Evolutionary conservation across 2,797 vertebrate species (phyloP), one percentile per base, ranked within the genome.

Genomic region (Gobio occitaniae): DNA sequence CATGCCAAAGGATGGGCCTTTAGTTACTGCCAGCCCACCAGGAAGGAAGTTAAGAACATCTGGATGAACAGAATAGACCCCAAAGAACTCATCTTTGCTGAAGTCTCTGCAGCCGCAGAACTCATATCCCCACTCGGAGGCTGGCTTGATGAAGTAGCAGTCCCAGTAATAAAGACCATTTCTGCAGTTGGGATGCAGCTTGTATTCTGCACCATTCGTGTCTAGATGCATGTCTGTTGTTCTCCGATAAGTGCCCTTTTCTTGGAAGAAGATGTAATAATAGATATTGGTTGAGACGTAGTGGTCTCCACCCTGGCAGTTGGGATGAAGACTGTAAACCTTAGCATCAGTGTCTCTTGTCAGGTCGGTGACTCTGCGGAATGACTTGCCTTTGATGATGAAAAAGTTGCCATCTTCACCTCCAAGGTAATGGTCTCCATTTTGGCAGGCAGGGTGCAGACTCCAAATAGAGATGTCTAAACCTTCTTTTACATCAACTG

Each of bases 391-490:
- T 1, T 32, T 32, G 32, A 32, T 32, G 32, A 32, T 32, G 32
- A 32, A 32, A 32, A 32, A 32, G 32, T 1, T 1, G 32, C 32
- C 32, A 32, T 32, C 32, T 32, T 1, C 32, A 32, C 32, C 1
- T 1, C 32, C 32, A 32, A 32, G 32, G 32, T 32, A 32, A 32
- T 32, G 32, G 32, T 32, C 32, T 32, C 32, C 32, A 32, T 32
- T 16, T 50, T 50, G 1, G 48, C 48, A 50, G 15, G 48, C 4
- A 50, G 48, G 48, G 15, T 50, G 48, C 48, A 50, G 48, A 6
- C 15, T 50, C 0, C 0, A 16, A 50, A 50, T 50, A 16, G 15
- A 0, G 15, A 4, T 50, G 4, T 4, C 15, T 0, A 0, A 2
- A 50, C 1, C 1, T 5, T 6, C 6, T 4, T 50, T 50, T 15